Percentiles rank a stretch among this genome's conserved stretches.
Evolutionary conservation across 23 tunicate genomes (phyloP).

Genomic region (Styela plicata): DNA sequence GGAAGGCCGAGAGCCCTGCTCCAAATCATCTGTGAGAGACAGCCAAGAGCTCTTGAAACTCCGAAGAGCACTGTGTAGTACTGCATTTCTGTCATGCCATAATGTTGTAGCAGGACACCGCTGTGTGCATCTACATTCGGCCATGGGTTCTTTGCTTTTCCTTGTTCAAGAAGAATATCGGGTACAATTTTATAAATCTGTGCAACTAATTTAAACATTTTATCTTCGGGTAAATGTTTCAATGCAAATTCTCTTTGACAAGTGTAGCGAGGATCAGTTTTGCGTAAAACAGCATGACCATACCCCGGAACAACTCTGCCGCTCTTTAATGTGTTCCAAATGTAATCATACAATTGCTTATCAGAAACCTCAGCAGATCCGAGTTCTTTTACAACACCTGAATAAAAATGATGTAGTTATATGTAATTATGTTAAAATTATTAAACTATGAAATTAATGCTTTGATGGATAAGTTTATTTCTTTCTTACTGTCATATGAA

Average conservation of each 20-base stretch:
- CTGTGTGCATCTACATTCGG: constrained; percentile 99
- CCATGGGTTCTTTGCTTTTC: constrained; percentile 97
- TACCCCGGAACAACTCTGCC: constrained; percentile 99
- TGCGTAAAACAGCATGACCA: constrained; percentile 97
- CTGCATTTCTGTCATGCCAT: constrained; percentile 91
- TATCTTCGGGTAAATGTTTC: constrained; percentile 96
- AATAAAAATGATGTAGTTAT: neutral
- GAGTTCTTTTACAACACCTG: constrained; percentile 82
- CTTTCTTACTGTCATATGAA: too few relatives aligned
- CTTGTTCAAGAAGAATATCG: constrained; percentile 83
- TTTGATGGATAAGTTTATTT: too few relatives aligned
- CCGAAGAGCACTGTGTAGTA: constrained; percentile 98
- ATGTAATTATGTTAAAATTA: too few relatives aligned
- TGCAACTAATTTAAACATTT: constrained; percentile 92
- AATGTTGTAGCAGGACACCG: constrained; percentile 94
- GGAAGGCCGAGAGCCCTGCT: constrained; percentile 94
- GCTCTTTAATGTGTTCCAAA: constrained; percentile 91
- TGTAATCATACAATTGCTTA: constrained; percentile 71
- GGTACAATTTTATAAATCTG: constrained; percentile 95
- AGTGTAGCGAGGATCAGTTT: constrained; percentile 96
- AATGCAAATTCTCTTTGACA: constrained; percentile 99
- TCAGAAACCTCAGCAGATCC: constrained; percentile 89
- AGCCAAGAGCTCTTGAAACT: constrained; percentile 92
- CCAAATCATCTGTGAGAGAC: constrained; percentile 96
- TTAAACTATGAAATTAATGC: too few relatives aligned